phyloP scores from a whole-genome alignment of 2,113 vertebrate species.

The Phalacrocorax brasilianus region DNA sequence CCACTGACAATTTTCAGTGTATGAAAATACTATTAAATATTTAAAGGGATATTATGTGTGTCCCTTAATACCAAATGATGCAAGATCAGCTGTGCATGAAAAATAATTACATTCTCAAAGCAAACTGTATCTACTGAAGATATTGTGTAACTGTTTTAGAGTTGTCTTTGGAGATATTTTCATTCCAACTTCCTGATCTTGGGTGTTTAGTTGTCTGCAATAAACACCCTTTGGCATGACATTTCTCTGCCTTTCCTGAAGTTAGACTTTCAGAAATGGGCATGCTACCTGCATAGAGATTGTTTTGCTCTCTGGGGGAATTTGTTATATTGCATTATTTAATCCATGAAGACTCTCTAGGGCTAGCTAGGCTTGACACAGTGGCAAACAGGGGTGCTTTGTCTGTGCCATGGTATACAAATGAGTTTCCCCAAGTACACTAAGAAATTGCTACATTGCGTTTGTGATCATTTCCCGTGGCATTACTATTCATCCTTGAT shows the following conservation, averaged over 20 bases:
- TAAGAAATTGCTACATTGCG: background rate
- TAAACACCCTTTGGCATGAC: background rate
- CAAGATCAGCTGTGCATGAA: background rate
- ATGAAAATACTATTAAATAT: slow-evolving; percentile 22
- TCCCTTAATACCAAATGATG: background rate
- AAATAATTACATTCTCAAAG: background rate
- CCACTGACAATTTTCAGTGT: background rate
- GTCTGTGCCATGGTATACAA: background rate
- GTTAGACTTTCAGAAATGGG: background rate
- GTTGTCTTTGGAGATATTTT: background rate
- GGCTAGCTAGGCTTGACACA: background rate
- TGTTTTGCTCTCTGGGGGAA: background rate
- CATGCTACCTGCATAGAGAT: background rate
- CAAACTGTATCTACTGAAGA: background rate
- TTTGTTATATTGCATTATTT: background rate
- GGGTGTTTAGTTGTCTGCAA: background rate
- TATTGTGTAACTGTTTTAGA: background rate
- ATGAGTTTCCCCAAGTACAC: background rate
- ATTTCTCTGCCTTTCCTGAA: background rate
- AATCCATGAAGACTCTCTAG: background rate
- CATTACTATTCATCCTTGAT: background rate
- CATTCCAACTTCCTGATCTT: background rate
- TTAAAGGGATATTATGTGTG: slow-evolving; percentile 15
- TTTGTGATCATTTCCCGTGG: background rate
- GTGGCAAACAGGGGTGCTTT: background rate